Percentiles rank a stretch among this genome's conserved stretches.
These are phyloP conservation scores for Mythimna pallens DNA, from an alignment of 2,888 invertebrate species.

Conservation along the genomic window DNA sequence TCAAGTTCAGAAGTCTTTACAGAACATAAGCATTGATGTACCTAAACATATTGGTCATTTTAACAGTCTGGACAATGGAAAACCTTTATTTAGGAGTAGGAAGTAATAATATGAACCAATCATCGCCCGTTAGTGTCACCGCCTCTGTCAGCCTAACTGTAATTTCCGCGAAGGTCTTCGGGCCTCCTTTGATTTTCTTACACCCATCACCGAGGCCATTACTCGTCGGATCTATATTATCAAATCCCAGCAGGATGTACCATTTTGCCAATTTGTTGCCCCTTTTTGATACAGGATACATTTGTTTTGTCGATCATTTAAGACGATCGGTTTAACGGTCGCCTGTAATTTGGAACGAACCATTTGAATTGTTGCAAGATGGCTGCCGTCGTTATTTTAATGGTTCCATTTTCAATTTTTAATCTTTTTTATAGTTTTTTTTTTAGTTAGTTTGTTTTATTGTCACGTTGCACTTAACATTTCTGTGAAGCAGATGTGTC, in stretches of 20 bases:
- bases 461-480: conserved; percentile 43
- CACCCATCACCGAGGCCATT: conserved; percentile 48
- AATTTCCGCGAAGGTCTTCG: conserved; percentile 39
- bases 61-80: background rate
- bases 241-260: conserved; percentile 80
- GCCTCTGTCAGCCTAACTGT: conserved; percentile 5
- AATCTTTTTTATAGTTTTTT: conserved; percentile 26
- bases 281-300: conserved; percentile 83
- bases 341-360: conserved; percentile 40
- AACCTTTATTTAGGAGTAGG: conserved; percentile 12
- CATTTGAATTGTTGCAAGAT: conserved; percentile 45
- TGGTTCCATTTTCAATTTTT: conserved; percentile 34
- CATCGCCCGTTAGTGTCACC: conserved; percentile 5
- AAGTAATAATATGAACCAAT: conserved; percentile 25
- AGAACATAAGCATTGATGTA: background rate
- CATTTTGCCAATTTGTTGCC: conserved; percentile 84
- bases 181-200: conserved; percentile 43
- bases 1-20: background rate
- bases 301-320: conserved; percentile 73
- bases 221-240: conserved; percentile 63
- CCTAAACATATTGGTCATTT: background rate
- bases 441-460: conserved; percentile 41
- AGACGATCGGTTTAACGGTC: conserved; percentile 61
- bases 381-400: conserved; percentile 37
- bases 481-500: conserved; percentile 41